Base-by-base conservation (phyloP, 2,888 invertebrate species). In the Drosophila imparisetae region DNA sequence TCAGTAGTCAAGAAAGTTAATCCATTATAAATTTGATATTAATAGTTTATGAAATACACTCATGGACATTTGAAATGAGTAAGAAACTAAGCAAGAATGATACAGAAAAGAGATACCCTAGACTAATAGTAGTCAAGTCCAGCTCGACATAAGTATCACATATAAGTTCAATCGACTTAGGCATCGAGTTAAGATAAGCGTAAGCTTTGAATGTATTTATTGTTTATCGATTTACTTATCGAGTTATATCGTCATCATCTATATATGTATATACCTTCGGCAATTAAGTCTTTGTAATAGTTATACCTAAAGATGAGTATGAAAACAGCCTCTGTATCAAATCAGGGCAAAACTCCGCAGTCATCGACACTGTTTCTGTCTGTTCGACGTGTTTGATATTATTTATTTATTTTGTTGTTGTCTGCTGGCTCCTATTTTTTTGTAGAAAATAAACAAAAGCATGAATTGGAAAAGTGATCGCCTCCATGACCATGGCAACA, bases 371-470 rank as follows among this genome's bases (percentile, higher is more conserved):
- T 45, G 45, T 24, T 24, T 7, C 24, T 15, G 4, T 24, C 8
- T 24, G 24, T 24, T 21, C 18, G 10, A 29, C 59, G 29, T 4
- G 42, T 54, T 34, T 72, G 50, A 45, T 18, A 13, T 32, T 38
- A 52, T 54, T 36, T 36, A 45, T 45, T 36, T n/a, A n/a, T n/a
- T 45, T n/a, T 79, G 66, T 57, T 45, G 8, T 45, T 45, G 45
- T 45, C 45, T 45, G 45, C 45, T 45, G 24, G 24, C 24, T 15
- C 4, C 15, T n/a, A 10, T 18, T 13, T n/a, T 45, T 45, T 45
- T 24, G n/a, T 71, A 48, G 84, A 88, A 84, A 82, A 71, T 81
- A 84, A 84, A 84, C 85, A 87, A 85, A 61, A 75, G 72, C 60
- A 83, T 67, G 69, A 69, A 76, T 80, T 71, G 73, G 42, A 50